phyloP scores from a whole-genome alignment of 1,140 invertebrate species.

The Mycetomoellerius zeteki region DNA sequence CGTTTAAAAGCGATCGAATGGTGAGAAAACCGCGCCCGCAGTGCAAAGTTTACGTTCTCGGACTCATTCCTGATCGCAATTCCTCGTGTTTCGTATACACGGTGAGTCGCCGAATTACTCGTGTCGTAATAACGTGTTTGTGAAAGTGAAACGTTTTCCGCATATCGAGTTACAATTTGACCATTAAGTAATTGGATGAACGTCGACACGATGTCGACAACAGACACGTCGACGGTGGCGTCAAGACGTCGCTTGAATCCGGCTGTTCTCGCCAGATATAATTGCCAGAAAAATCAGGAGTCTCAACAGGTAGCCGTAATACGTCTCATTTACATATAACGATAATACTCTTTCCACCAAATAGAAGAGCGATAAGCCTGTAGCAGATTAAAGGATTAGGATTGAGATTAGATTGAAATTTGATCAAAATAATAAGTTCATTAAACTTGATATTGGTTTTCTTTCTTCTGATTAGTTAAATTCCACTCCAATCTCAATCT shows the following conservation, averaged over 20 bases:
- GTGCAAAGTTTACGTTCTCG: not conserved
- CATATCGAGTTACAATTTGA: not conserved
- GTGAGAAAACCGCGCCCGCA: not conserved
- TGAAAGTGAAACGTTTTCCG: not conserved
- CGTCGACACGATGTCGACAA: slow-evolving; percentile 8
- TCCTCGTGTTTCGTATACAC: not conserved
- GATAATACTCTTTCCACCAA: not conserved
- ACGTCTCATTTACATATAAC: not conserved
- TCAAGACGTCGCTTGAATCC: slow-evolving; percentile 78
- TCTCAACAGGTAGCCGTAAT: slow-evolving; percentile 66
- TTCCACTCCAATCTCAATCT: too few species aligned
- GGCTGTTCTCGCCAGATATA: slow-evolving; percentile 79
- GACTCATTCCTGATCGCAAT: not conserved
- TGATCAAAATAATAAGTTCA: too few species aligned
- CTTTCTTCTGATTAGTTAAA: too few species aligned
- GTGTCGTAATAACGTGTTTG: not conserved
- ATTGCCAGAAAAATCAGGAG: slow-evolving; percentile 60
- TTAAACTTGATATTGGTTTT: too few species aligned
- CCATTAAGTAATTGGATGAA: not conserved
- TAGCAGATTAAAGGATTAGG: too few species aligned
- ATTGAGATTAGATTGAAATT: too few species aligned
- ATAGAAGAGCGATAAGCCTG: too few species aligned
- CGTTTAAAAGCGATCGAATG: not conserved
- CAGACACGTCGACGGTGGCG: slow-evolving; percentile 42
- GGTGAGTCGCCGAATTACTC: not conserved